Evolutionary conservation across 2,888 invertebrate genomes (phyloP).

Genomic region (Harpalus rubripes): DNA sequence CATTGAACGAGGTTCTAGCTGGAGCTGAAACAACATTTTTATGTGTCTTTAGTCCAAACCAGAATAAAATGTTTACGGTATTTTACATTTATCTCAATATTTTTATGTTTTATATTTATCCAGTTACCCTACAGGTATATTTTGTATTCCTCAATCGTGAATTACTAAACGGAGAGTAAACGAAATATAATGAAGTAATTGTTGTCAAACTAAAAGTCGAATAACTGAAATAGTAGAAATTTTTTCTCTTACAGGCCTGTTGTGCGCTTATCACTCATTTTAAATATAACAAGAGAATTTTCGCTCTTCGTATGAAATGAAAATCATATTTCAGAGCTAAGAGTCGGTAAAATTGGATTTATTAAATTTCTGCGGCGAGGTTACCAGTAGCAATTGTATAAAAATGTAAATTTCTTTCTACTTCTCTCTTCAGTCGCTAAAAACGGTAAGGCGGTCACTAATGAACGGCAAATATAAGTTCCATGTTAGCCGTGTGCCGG

Average conservation of each 20-base stretch:
- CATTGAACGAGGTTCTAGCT: no score
- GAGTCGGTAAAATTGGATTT: conserved; percentile 67
- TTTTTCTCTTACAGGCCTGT: not conserved
- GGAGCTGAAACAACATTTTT: no score
- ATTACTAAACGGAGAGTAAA: not conserved
- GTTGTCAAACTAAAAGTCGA: conserved; percentile 6
- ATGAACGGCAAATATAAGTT: conserved; percentile 67
- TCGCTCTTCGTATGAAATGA: conserved; percentile 65
- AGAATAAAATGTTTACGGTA: no score
- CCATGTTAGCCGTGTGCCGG: not conserved
- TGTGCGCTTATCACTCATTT: conserved; percentile 63
- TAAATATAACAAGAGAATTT: conserved; percentile 66
- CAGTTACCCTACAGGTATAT: no score
- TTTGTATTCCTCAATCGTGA: not conserved
- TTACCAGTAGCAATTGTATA: conserved; percentile 65
- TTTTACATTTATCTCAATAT: no score
- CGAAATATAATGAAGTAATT: conserved; percentile 23
- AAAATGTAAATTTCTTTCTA: conserved; percentile 67
- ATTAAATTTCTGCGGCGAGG: conserved; percentile 66
- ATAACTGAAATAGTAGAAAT: no score
- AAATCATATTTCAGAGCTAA: conserved; percentile 67
- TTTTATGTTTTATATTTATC: no score
- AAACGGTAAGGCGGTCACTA: conserved; percentile 46
- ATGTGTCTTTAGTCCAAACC: no score
- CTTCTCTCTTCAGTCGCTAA: conserved; percentile 62